Evolutionary conservation across 1,140 invertebrate genomes (phyloP).

Genomic region (Hyposmocoma kahamanoa): DNA sequence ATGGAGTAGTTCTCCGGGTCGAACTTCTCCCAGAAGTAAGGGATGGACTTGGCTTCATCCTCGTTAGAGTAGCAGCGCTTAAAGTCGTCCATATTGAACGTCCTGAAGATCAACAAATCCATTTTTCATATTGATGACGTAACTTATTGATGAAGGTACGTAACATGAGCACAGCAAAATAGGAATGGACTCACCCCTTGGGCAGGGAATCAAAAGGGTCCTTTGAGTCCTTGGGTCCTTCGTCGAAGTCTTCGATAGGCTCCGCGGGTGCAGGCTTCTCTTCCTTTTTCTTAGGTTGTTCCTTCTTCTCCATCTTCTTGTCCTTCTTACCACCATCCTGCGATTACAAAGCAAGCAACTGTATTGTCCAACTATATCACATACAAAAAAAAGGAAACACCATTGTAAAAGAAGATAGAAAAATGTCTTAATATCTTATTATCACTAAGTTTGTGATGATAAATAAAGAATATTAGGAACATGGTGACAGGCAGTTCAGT

Average conservation of each 20-base stretch:
- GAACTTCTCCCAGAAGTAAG: conserved; percentile 99
- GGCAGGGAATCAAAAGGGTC: conserved; percentile 95
- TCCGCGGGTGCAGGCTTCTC: conserved; percentile 76
- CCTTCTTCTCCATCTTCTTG: conserved; percentile 77
- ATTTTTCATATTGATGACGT: background rate
- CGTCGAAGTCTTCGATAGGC: conserved; percentile 79
- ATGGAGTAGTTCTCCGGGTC: conserved; percentile 97
- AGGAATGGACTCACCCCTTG: conserved; percentile 88
- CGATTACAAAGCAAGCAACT: too few relatives aligned
- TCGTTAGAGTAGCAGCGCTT: conserved; percentile 98
- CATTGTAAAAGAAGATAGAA: too few relatives aligned
- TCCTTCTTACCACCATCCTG: conserved; percentile 63
- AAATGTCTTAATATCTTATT: too few relatives aligned
- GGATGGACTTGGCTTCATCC: conserved; percentile 93
- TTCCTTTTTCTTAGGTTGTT: conserved; percentile 70
- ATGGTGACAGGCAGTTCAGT: too few relatives aligned
- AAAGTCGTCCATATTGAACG: conserved; percentile 97
- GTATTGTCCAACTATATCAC: too few relatives aligned
- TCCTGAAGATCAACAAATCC: conserved; percentile 70
- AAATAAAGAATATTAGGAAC: background rate
- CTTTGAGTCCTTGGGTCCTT: conserved; percentile 87
- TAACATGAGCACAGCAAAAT: too few relatives aligned
- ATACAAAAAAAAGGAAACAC: too few relatives aligned
- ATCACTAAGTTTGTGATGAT: background rate
- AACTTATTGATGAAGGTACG: too few relatives aligned